phyloP scores from a whole-genome alignment of 2,113 vertebrate genomes.

The Monopterus albus region DNA sequence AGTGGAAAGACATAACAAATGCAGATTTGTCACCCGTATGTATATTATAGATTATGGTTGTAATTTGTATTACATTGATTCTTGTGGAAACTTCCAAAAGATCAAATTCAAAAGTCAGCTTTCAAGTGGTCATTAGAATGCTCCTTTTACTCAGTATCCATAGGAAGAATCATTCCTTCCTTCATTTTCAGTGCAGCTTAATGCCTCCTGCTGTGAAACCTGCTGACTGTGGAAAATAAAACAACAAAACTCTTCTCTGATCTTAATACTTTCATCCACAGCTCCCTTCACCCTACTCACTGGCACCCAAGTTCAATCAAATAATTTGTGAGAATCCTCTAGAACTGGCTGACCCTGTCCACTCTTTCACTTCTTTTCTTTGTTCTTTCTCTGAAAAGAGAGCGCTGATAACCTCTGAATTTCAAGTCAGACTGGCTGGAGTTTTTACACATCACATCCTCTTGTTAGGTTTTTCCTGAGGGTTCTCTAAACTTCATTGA shows the following conservation, averaged over 20 bases:
- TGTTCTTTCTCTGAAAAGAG: not conserved
- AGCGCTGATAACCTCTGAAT: not conserved
- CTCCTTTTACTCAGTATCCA: constrained; percentile 6
- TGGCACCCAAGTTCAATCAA: constrained; percentile 30
- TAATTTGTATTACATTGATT: not conserved
- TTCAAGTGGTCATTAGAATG: constrained; percentile 19
- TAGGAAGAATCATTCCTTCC: constrained; percentile 6
- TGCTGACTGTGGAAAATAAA: constrained; percentile 43
- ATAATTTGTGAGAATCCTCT: constrained; percentile 29
- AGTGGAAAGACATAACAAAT: too few species aligned
- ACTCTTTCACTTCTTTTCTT: not conserved
- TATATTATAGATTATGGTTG: not conserved
- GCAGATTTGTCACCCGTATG: too few species aligned
- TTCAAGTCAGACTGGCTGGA: not conserved
- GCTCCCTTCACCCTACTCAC: constrained; percentile 13
- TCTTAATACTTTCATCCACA: constrained; percentile 50
- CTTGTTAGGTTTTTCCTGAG: not conserved
- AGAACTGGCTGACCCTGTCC: not conserved
- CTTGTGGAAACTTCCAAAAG: not conserved
- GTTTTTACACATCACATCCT: not conserved
- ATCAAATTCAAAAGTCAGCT: constrained; percentile 1
- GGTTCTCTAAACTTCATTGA: not conserved
- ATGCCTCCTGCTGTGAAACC: constrained; percentile 37
- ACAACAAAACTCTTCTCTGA: constrained; percentile 41
- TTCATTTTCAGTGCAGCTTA: constrained; percentile 15